A percentile compares a stretch with the other conserved stretches of the same genome.
These are phyloP conservation scores for Benitochromis conjunctus DNA, from an alignment of 2,113 vertebrate species.

Conservation along the genomic window DNA sequence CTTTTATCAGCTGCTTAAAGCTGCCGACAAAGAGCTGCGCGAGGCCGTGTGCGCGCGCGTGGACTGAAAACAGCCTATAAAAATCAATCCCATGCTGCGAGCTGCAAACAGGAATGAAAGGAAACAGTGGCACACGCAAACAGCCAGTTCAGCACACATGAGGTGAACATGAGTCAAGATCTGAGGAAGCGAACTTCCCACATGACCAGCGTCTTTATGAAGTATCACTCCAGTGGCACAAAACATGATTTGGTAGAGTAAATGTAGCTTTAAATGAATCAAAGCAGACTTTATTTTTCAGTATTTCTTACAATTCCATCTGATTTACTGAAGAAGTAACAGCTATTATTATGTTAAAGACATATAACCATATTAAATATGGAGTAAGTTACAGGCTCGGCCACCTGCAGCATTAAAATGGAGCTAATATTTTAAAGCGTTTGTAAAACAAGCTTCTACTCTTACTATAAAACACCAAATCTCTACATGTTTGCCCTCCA, in stretches of 20 bases:
- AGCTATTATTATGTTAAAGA: background rate
- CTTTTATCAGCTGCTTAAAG: conserved; percentile 17
- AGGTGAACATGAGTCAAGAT: background rate
- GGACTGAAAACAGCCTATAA: background rate
- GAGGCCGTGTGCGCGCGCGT: background rate
- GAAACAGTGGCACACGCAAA: background rate
- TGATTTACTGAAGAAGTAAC: background rate
- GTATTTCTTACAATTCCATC: background rate
- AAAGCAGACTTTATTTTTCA: background rate
- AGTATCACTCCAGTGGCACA: background rate
- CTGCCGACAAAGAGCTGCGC: background rate
- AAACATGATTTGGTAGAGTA: background rate
- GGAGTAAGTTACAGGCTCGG: background rate
- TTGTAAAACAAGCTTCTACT: background rate
- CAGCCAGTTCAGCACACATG: background rate
- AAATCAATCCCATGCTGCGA: background rate
- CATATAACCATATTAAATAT: background rate
- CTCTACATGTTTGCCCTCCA: background rate
- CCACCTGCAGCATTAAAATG: background rate
- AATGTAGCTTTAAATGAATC: background rate
- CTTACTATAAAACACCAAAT: background rate
- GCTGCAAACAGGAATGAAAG: background rate
- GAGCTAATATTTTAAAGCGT: background rate
- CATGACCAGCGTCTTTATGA: background rate
- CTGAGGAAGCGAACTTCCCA: background rate